Conservation (phyloP, 1,140 invertebrate species). For the Bombus vancouverensis region DNA sequence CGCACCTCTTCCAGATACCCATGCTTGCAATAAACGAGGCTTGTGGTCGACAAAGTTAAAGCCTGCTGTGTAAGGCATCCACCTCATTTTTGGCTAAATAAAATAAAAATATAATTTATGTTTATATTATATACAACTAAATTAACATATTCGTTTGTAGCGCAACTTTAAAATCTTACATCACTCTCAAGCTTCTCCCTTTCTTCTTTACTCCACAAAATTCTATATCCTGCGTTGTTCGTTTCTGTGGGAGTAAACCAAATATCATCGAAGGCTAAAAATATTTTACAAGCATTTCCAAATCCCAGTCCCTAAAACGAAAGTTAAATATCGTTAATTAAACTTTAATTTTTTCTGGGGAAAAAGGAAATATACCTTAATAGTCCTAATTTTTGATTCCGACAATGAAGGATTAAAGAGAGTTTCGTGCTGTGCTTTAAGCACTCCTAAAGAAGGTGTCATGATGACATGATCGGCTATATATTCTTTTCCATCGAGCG, state of each 20-base stretch:
- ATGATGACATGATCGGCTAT: conserved; percentile 78
- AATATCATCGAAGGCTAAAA: conserved; percentile 85
- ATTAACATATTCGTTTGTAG: not conserved
- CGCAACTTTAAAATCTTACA: conserved; percentile 27
- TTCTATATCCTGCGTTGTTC: conserved; percentile 73
- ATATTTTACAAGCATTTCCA: conserved; percentile 87
- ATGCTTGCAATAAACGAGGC: conserved; percentile 85
- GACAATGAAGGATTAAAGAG: conserved; percentile 78
- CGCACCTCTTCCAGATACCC: conserved; percentile 83
- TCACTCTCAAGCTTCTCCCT: conserved; percentile 67
- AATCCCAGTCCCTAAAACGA: conserved; percentile 81
- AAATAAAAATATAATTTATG: not conserved
- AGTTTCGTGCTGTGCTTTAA: conserved; percentile 75
- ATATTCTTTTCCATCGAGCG: conserved; percentile 72
- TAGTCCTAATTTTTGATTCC: conserved; percentile 70
- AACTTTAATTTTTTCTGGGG: not conserved
- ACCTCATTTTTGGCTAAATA: conserved; percentile 73
- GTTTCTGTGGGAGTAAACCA: conserved; percentile 84
- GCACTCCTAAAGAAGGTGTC: conserved; percentile 81
- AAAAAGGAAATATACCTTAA: conserved; percentile 66
- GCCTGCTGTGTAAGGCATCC: conserved; percentile 84
- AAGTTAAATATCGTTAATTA: not conserved
- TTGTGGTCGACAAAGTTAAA: conserved; percentile 86
- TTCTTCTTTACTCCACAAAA: conserved; percentile 83
- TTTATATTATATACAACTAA: not conserved